Conservation (phyloP, 1,140 invertebrate genomes). For the Drosophila sucinea region DNA sequence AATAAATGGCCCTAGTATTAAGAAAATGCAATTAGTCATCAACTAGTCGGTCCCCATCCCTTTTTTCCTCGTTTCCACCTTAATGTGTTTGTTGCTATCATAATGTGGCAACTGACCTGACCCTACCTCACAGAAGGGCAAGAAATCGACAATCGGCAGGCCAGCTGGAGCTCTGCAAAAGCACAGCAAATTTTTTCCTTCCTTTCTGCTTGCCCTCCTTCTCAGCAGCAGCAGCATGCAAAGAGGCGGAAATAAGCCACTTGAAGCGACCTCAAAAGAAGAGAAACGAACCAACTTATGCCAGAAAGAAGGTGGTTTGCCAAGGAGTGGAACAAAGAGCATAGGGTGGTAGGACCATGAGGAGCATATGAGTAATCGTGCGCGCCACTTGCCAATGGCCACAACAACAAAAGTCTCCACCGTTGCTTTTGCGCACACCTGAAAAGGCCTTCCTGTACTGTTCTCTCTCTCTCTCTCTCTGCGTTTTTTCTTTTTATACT, state of each 20-base stretch:
- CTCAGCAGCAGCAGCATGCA: slow-evolving; percentile 32
- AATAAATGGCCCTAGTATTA: too few relatives aligned
- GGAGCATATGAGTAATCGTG: slow-evolving; percentile 64
- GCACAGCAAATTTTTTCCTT: neutral
- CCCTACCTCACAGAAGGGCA: slow-evolving; percentile 2
- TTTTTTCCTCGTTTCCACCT: too few relatives aligned
- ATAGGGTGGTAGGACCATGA: neutral
- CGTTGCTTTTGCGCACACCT: slow-evolving; percentile 33
- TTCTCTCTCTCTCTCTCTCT: neutral
- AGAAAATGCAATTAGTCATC: too few relatives aligned
- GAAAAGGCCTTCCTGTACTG: slow-evolving; percentile 23
- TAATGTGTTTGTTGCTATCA: too few relatives aligned
- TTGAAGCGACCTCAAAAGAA: slow-evolving; percentile 74
- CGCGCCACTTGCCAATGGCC: slow-evolving; percentile 68
- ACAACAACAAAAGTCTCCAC: slow-evolving; percentile 41
- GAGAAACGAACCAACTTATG: slow-evolving; percentile 8
- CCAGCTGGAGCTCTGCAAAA: neutral
- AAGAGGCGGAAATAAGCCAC: slow-evolving; percentile 80
- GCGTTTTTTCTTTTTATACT: slow-evolving; percentile 21
- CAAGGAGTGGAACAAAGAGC: slow-evolving; percentile 4
- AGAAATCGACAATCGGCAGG: neutral
- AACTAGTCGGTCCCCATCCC: too few relatives aligned
- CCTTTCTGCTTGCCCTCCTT: neutral
- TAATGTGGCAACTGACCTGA: slow-evolving; percentile 5
- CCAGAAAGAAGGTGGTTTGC: neutral